Evolutionary conservation across 1,140 invertebrate species (phyloP).

Genomic region (Maconellicoccus hirsutus): DNA sequence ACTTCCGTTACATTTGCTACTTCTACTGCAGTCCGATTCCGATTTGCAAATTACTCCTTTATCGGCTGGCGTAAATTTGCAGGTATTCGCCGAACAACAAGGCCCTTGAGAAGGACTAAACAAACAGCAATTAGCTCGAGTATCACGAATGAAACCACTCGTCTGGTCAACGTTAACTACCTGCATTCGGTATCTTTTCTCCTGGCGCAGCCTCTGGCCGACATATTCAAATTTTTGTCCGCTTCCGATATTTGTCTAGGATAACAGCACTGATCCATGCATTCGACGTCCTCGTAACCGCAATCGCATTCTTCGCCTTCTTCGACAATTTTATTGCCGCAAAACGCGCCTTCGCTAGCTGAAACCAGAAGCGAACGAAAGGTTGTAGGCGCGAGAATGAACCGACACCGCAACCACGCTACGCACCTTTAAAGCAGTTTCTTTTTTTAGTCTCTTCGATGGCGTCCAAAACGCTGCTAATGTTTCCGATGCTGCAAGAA

Average conservation of each 20-base stretch:
- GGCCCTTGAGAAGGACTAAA: conserved; percentile 90
- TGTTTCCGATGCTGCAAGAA: conserved; percentile 85
- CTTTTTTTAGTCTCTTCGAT: conserved; percentile 80
- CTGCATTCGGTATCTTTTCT: conserved; percentile 69
- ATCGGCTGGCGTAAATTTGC: conserved; percentile 58
- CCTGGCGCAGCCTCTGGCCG: conserved; percentile 55
- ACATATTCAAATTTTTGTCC: conserved; percentile 53
- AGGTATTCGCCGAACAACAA: conserved; percentile 74
- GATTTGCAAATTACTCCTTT: conserved; percentile 60
- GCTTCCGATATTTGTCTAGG: conserved; percentile 60
- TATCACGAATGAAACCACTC: neutral
- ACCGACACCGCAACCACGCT: neutral
- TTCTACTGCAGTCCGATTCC: conserved; percentile 78
- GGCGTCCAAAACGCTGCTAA: conserved; percentile 84
- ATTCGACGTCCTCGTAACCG: conserved; percentile 88
- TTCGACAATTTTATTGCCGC: conserved; percentile 98
- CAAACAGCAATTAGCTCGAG: conserved; percentile 18
- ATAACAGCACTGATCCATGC: conserved; percentile 88
- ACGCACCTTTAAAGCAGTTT: conserved; percentile 78
- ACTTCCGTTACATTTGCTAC: conserved; percentile 72
- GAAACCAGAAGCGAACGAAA: conserved; percentile 28
- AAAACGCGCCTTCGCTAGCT: conserved; percentile 87
- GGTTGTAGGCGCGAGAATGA: neutral
- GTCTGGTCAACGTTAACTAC: conserved; percentile 33
- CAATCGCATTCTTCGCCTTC: conserved; percentile 97